These are phyloP conservation scores for Thera britannica DNA, from an alignment of 2,888 invertebrate genomes.

Conservation along the genomic window DNA sequence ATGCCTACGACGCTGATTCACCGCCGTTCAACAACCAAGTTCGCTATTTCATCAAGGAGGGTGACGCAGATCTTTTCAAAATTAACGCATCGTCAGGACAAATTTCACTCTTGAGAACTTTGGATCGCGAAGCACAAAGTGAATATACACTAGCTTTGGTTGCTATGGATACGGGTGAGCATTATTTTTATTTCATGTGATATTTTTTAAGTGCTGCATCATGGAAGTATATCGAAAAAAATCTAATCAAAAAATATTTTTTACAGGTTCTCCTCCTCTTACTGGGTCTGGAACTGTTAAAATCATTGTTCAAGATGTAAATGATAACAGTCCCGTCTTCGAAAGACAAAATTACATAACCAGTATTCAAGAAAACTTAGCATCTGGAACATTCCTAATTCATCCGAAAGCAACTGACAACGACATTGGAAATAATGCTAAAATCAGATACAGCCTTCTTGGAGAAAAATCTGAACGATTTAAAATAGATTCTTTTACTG, in stretches of 20 bases:
- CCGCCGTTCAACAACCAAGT: slow-evolving; percentile 95
- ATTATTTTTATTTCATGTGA: slow-evolving; percentile 5
- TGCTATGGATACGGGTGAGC: slow-evolving; percentile 97
- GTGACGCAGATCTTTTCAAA: slow-evolving; percentile 95
- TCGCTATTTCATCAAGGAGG: slow-evolving; percentile 96
- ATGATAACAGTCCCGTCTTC: slow-evolving; percentile 96
- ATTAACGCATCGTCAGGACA: slow-evolving; percentile 97
- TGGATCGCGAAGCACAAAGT: slow-evolving; percentile 93
- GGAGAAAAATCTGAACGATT: slow-evolving; percentile 94
- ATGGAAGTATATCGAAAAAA: neutral
- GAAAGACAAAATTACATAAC: slow-evolving; percentile 92
- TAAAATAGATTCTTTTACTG: slow-evolving; percentile 90
- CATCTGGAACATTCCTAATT: slow-evolving; percentile 90
- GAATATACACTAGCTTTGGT: slow-evolving; percentile 94
- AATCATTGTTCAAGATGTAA: slow-evolving; percentile 96
- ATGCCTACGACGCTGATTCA: slow-evolving; percentile 96
- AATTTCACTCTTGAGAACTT: slow-evolving; percentile 91
- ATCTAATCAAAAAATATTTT: slow-evolving; percentile 26
- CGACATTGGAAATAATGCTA: slow-evolving; percentile 93
- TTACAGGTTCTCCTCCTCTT: slow-evolving; percentile 94
- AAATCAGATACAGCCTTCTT: slow-evolving; percentile 92
- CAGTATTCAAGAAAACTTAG: slow-evolving; percentile 92
- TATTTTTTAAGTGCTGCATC: neutral
- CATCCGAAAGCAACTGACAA: slow-evolving; percentile 92
- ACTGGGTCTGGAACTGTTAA: slow-evolving; percentile 96